Conservation (phyloP, 2,113 vertebrate genomes). For the Castor canadensis region DNA sequence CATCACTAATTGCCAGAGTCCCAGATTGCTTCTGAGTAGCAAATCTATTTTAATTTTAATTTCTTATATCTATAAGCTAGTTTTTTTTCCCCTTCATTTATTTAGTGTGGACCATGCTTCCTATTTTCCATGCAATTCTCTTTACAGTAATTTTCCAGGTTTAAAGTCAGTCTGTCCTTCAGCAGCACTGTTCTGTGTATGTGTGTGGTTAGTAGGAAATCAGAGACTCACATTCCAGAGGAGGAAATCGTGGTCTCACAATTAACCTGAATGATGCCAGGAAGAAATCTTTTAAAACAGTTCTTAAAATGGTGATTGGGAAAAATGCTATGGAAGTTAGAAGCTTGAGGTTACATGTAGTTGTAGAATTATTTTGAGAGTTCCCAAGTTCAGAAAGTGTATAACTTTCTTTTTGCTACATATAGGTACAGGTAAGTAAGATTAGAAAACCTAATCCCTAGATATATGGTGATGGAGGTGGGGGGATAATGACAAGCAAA, state of each 20-base stretch:
- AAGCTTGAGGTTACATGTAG: conserved; percentile 23
- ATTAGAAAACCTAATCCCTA: neutral
- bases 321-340: neutral
- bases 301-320: neutral
- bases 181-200: neutral
- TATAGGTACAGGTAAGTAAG: neutral
- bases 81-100: conserved; percentile 9
- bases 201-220: conserved; percentile 31
- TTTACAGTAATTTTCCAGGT: conserved; percentile 19
- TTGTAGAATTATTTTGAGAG: neutral
- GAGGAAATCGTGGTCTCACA: conserved; percentile 21
- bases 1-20: conserved; percentile 40
- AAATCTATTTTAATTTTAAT: conserved; percentile 42
- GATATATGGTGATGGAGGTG: neutral
- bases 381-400: neutral
- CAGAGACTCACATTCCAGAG: conserved; percentile 39
- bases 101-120: neutral
- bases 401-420: conserved; percentile 24
- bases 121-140: conserved; percentile 36
- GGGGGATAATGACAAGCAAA: neutral
- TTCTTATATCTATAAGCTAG: neutral
- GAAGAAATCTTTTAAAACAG: conserved; percentile 40
- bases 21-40: conserved; percentile 48
- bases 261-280: conserved; percentile 50
- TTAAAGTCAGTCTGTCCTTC: neutral